phyloP scores from a whole-genome alignment of 2,888 invertebrate genomes.

The Drepana falcataria region DNA sequence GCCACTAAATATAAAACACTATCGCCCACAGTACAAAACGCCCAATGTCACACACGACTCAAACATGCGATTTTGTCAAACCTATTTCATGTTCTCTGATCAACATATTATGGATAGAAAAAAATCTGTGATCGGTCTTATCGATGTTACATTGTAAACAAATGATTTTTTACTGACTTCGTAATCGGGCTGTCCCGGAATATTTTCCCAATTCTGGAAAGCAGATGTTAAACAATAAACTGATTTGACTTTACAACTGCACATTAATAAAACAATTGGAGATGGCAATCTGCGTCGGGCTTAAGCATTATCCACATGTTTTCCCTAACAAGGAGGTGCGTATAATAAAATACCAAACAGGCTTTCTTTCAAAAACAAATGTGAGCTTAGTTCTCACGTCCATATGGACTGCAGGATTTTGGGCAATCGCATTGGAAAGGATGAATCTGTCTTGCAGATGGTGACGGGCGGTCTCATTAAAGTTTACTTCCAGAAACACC shows the following conservation, averaged over 20 bases:
- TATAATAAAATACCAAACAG: constrained; percentile 42
- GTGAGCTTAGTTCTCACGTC: constrained; percentile 59
- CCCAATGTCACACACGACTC: too few species aligned
- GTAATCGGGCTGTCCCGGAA: background rate
- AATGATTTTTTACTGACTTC: background rate
- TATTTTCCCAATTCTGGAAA: constrained; percentile 16
- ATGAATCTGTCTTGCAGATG: constrained; percentile 71
- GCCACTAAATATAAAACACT: constrained; percentile 3
- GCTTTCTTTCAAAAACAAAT: constrained; percentile 54
- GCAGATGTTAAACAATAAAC: constrained; percentile 38
- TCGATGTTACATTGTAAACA: too few species aligned
- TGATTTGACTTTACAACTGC: constrained; percentile 32
- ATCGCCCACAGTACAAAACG: background rate
- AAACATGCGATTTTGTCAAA: too few species aligned
- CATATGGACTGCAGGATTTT: constrained; percentile 70
- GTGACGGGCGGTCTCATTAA: constrained; percentile 48
- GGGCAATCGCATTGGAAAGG: constrained; percentile 45
- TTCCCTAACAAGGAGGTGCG: constrained; percentile 13
- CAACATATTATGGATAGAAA: too few species aligned
- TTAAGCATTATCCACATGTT: constrained; percentile 21
- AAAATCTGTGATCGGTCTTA: too few species aligned
- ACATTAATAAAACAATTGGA: constrained; percentile 40
- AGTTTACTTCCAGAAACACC: constrained; percentile 55
- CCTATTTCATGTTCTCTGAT: too few species aligned
- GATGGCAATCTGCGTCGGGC: constrained; percentile 18